Evolutionary conservation across 2,113 vertebrate species (phyloP).

Genomic region (Tor tambroides): DNA sequence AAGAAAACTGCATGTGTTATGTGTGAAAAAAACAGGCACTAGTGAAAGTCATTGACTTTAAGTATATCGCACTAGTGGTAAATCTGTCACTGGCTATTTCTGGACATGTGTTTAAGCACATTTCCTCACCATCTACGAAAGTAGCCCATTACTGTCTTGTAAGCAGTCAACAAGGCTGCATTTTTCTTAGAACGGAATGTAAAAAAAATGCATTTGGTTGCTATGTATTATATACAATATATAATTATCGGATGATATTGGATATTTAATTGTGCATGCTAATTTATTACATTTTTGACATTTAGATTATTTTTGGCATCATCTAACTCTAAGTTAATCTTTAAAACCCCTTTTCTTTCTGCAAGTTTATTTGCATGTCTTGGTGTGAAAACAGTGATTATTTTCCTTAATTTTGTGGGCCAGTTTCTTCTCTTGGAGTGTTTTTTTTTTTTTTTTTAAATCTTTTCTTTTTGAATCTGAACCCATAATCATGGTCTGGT

Average conservation of each 20-base stretch:
- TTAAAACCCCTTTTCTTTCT: not conserved
- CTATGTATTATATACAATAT: too few relatives aligned
- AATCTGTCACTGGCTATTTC: not conserved
- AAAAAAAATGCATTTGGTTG: too few relatives aligned
- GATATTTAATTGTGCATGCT: too few relatives aligned
- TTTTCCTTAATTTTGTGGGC: not conserved
- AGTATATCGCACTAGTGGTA: not conserved
- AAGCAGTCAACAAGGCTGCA: not conserved
- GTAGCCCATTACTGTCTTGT: not conserved
- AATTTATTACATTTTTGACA: too few relatives aligned
- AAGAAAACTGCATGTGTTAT: conserved; percentile 6
- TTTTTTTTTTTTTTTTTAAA: not conserved
- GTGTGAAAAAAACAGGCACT: not conserved
- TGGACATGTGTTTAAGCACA: conserved; percentile 14
- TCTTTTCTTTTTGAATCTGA: not conserved
- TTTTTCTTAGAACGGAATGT: not conserved
- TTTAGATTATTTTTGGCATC: too few relatives aligned
- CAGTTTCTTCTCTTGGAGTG: not conserved
- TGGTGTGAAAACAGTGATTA: not conserved
- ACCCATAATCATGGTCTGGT: not conserved
- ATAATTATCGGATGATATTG: too few relatives aligned
- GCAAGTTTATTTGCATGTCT: not conserved
- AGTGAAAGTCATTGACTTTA: not conserved
- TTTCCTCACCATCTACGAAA: not conserved
- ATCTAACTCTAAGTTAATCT: too few relatives aligned